Evolutionary conservation across 2,888 invertebrate species (phyloP).

Genomic region (Spodoptera picta): DNA sequence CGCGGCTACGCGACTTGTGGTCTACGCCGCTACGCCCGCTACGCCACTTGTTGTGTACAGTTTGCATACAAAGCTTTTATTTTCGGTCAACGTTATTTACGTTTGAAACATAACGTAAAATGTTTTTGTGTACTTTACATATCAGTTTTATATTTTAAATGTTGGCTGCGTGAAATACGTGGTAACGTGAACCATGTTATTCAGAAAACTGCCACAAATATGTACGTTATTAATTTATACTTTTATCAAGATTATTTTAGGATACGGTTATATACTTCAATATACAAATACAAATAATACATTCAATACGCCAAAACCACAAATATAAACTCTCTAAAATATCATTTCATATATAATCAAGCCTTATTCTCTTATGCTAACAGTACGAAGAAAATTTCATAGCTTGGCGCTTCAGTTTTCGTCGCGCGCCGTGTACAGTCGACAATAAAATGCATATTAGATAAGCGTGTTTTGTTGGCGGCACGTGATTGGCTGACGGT

Average conservation of each 20-base stretch:
- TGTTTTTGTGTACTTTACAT: not conserved
- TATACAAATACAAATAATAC: no score
- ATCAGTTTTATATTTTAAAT: not conserved
- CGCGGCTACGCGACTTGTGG: slow-evolving; percentile 65
- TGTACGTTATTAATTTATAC: no score
- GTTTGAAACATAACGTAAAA: slow-evolving; percentile 8
- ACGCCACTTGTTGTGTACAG: slow-evolving; percentile 64
- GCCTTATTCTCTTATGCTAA: slow-evolving; percentile 58
- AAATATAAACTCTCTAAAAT: not conserved
- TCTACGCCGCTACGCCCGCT: slow-evolving; percentile 58
- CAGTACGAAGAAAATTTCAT: slow-evolving; percentile 65
- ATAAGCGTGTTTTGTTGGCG: slow-evolving; percentile 84
- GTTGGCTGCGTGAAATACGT: no score
- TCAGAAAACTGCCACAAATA: no score
- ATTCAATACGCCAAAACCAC: no score
- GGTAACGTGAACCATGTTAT: no score
- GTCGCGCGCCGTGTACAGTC: slow-evolving; percentile 70
- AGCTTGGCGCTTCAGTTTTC: slow-evolving; percentile 64
- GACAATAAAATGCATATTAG: slow-evolving; percentile 87
- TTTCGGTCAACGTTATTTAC: slow-evolving; percentile 29
- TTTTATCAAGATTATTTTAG: no score
- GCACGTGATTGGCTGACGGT: slow-evolving; percentile 80
- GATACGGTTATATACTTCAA: no score
- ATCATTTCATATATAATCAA: not conserved
- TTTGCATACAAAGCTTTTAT: slow-evolving; percentile 51